Conservation (phyloP, 2,888 invertebrate species). For the Eulithis testata region DNA sequence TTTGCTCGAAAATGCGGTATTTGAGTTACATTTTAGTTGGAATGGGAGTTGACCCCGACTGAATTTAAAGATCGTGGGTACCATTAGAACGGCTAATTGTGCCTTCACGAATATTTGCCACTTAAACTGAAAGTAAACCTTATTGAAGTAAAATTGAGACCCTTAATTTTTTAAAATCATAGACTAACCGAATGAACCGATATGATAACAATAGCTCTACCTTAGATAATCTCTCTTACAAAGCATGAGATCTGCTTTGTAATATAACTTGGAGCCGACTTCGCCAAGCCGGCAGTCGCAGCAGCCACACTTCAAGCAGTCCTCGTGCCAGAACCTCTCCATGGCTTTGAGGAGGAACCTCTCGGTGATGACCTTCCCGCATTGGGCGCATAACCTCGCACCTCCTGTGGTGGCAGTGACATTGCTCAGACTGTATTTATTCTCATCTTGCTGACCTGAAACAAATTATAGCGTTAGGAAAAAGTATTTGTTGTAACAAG, state of each 20-base stretch:
- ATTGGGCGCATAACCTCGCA: conserved; percentile 91
- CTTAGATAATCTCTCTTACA: conserved; percentile 97
- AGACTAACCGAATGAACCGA: no score
- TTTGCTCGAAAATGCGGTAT: conserved; percentile 30
- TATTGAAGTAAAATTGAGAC: no score
- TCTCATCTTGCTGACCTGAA: conserved; percentile 79
- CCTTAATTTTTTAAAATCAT: neutral
- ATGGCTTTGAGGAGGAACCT: conserved; percentile 92
- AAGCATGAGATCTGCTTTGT: conserved; percentile 95
- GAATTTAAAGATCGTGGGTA: conserved; percentile 26
- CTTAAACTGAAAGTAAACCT: neutral
- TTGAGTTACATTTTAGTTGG: conserved; percentile 32
- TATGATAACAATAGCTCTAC: conserved; percentile 52
- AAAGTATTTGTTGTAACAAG: no score
- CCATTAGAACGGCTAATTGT: conserved; percentile 7
- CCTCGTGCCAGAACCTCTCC: conserved; percentile 97
- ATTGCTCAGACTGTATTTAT: conserved; percentile 70
- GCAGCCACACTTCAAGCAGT: conserved; percentile 96
- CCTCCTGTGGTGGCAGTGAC: conserved; percentile 66
- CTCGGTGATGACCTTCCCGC: conserved; percentile 94
- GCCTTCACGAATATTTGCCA: conserved; percentile 15
- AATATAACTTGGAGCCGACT: conserved; percentile 95
- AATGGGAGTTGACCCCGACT: conserved; percentile 23
- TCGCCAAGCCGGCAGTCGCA: conserved; percentile 97
- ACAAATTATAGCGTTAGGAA: conserved; percentile 24